Base-by-base conservation (phyloP, 1,140 invertebrate genomes). In the Eciton burchellii region DNA sequence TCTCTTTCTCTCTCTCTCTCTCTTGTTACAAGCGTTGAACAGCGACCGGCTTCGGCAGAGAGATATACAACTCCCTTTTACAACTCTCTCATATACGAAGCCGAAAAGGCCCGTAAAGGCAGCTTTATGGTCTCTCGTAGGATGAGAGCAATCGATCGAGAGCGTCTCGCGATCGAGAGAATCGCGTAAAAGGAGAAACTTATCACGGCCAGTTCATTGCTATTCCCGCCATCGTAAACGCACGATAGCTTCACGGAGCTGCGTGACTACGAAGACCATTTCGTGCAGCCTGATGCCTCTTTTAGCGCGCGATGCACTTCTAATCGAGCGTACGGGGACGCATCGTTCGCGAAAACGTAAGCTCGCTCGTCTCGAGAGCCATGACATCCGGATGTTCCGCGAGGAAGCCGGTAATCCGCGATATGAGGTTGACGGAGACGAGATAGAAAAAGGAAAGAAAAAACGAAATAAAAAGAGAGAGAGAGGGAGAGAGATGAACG, bases 401-500 rank as follows among this genome's bases (percentile, higher is more conserved):
- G 29, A 66, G 3, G 2, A 56, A 11, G 47, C 41, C 35, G 11
- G 12, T 56, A 29, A 56, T 45, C 68, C 35, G 63, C 29, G 63
- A 49, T 9, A 49, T 35, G 35, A 65, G 63, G 26, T 76, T 24
- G 43, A 16, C 21, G 45, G 47, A n/a, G n/a, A 29, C 21, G 11
- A 47, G 68, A 56, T 79, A 79, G 68, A 68, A 79, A 43, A 35
- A 35, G 35, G n/a, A n/a, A n/a, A n/a, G n/a, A n/a, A n/a, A n/a
- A n/a, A n/a, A 35, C 6, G 6, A 35, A 35, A 35, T 35, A 35
- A 35, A 35, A 35, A 35, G 6, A 35, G n/a, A n/a, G n/a, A n/a
- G n/a, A n/a, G n/a, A n/a, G n/a, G 6, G 35, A 35, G 35, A 68
- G 68, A 41, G 26, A 79, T n/a, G 11, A 43, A 74, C 56, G 59